Conservation (phyloP, 1,140 invertebrate species). For the Venturia canescens region DNA sequence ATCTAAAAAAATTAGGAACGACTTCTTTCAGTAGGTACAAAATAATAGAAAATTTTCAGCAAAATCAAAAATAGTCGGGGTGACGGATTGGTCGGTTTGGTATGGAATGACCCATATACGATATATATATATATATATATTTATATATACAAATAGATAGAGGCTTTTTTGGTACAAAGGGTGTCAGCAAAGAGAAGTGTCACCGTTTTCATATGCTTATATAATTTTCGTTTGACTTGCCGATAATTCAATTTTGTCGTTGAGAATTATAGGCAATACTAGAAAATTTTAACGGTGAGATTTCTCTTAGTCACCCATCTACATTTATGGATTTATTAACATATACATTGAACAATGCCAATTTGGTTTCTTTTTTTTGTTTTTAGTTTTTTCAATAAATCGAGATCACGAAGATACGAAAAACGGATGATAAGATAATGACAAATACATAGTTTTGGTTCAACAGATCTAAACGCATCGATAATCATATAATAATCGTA, state of each 20-base stretch:
- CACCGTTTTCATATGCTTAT: conserved; percentile 38
- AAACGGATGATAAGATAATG: conserved; percentile 55
- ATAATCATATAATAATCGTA: conserved; percentile 54
- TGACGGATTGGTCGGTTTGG: too few relatives aligned
- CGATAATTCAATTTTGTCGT: not conserved
- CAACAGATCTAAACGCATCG: conserved; percentile 58
- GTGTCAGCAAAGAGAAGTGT: conserved; percentile 54
- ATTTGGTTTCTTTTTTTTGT: conserved; percentile 50
- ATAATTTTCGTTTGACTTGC: conserved; percentile 16
- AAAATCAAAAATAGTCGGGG: too few relatives aligned
- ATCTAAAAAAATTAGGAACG: too few relatives aligned
- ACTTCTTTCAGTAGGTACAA: too few relatives aligned
- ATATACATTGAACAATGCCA: conserved; percentile 57
- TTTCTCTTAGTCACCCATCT: conserved; percentile 53
- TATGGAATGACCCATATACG: too few relatives aligned
- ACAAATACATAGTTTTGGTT: conserved; percentile 60
- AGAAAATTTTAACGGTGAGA: conserved; percentile 47
- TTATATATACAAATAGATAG: conserved; percentile 47
- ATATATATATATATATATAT: conserved; percentile 48
- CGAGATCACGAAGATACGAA: conserved; percentile 52
- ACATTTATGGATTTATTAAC: conserved; percentile 42
- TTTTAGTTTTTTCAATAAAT: conserved; percentile 45
- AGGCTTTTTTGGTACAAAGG: conserved; percentile 45
- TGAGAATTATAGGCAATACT: not conserved
- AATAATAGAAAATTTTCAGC: too few relatives aligned